A percentile compares a stretch with the other conserved stretches of the same genome.
These are phyloP conservation scores for Apogon talboti DNA, from an alignment of 2,797 vertebrate species.

Conservation along the genomic window DNA sequence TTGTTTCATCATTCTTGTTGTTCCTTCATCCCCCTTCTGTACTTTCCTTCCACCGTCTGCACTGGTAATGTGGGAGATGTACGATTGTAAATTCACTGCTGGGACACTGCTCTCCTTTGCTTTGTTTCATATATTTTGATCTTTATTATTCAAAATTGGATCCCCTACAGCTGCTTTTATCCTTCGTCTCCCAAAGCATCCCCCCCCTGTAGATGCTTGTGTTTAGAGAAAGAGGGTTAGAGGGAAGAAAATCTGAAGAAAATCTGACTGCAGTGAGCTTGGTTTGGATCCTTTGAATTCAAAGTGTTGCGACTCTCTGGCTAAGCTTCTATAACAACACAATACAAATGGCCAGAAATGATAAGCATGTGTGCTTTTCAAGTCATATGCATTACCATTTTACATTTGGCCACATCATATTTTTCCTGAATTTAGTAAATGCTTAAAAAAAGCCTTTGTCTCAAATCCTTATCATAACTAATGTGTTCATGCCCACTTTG, in stretches of 20 bases:
- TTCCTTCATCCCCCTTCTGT: background rate
- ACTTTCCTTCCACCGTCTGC: slow-evolving; percentile 39
- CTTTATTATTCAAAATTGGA: slow-evolving; percentile 56
- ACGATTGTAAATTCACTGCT: slow-evolving; percentile 43
- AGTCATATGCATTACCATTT: slow-evolving; percentile 15
- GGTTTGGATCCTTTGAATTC: slow-evolving; percentile 42
- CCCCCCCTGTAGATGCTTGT: slow-evolving; percentile 21
- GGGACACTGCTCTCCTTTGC: slow-evolving; percentile 31
- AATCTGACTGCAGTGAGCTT: slow-evolving; percentile 31
- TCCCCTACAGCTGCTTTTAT: slow-evolving; percentile 37
- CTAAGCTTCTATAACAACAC: slow-evolving; percentile 26
- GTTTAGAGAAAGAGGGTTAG: slow-evolving; percentile 17
- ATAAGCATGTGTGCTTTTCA: slow-evolving; percentile 7
- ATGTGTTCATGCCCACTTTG: background rate
- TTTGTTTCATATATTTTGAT: slow-evolving; percentile 60
- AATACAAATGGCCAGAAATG: slow-evolving; percentile 23
- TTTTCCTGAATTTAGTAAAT: slow-evolving; percentile 2
- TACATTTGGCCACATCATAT: background rate
- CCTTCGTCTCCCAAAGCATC: slow-evolving; percentile 33
- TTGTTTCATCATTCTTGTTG: slow-evolving; percentile 51
- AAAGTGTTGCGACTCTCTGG: slow-evolving; percentile 17
- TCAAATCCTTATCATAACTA: background rate
- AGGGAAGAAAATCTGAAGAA: slow-evolving; percentile 18
- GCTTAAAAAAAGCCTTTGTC: background rate
- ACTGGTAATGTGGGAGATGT: slow-evolving; percentile 15